phyloP scores from a whole-genome alignment of 2,888 invertebrate species.

The Drosophila antonietae region DNA sequence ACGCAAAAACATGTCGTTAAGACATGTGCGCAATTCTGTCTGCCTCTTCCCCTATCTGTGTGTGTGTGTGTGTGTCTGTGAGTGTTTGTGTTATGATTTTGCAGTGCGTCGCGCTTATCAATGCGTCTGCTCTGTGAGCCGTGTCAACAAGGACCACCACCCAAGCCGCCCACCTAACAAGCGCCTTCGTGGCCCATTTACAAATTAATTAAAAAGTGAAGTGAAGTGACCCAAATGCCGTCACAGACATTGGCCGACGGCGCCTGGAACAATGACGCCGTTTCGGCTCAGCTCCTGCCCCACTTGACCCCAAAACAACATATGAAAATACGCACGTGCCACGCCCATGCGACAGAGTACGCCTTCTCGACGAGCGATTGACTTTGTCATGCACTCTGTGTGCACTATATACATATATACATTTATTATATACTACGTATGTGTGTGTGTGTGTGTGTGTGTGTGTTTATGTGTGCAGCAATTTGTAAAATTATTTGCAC shows the following conservation, averaged over 20 bases:
- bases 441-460: background rate
- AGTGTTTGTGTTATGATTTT: constrained; percentile 37
- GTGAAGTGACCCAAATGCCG: constrained; percentile 56
- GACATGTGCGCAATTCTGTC: constrained; percentile 3
- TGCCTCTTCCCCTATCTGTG: background rate
- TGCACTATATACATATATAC: too few species aligned
- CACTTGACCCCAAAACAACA: constrained; percentile 33
- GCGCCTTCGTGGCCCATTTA: constrained; percentile 9
- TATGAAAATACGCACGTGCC: constrained; percentile 14
- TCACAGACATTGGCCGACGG: constrained; percentile 46
- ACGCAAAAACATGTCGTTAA: constrained; percentile 17
- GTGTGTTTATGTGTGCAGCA: constrained; percentile 11
- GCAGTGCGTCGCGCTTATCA: constrained; percentile 35
- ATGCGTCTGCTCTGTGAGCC: constrained; percentile 16
- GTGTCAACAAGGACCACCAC: background rate
- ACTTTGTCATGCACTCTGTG: background rate
- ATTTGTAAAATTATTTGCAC: constrained; percentile 46
- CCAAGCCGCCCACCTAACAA: background rate
- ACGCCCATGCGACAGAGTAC: constrained; percentile 5
- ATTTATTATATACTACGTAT: too few species aligned
- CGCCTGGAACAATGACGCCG: constrained; percentile 38
- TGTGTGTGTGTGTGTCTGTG: background rate
- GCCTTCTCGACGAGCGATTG: background rate
- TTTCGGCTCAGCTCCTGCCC: constrained; percentile 4
- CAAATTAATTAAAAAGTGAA: constrained; percentile 52